Base-by-base conservation (phyloP, 1,140 invertebrate genomes). In the Sarcophaga bullata region DNA sequence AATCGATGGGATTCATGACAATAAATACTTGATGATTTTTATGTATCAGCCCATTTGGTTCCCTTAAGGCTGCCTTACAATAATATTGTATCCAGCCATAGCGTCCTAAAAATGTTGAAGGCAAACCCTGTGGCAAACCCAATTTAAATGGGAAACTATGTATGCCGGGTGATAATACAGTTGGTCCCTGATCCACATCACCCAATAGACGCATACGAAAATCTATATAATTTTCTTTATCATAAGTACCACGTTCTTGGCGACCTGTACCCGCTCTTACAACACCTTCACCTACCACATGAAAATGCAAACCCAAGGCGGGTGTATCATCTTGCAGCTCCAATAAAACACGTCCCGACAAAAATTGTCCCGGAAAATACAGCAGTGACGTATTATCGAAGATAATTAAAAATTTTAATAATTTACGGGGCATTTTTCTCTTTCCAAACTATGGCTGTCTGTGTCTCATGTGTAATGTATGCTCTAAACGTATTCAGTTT, bases 11-110 rank as follows among this genome's bases (percentile, higher is more conserved):
- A 90, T 97, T 98, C 96, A 98, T 98, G 0, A 98, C 96, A 85
- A 98, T 97, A 90, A 98, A 98, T 9, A 98, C 97, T 92, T 98
- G 97, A 90, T 98, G 97, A 89, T 98, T 98, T 91, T 98, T 98
- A 88, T 98, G 97, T 6, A 96, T 96, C 11, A 98, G 91, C 3
- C 97, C 97, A 85, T 96, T 96, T 3, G 96, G 95, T 89, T 98
- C 97, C 78, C 96, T 92, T 0, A 98, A 91, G 2, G 97, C 97
- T 8, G 97, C 96, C 90, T 97, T 97, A 87, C 97, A 98, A 87
- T 94, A 98, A 90, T 98, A 98, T 90, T 98, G 97, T 3, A 98
- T 97, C 97, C 97, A 98, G 50, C 97, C 97, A 87, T 98, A 96
- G 86, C 97, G 97, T 3, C 97, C 97, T 0, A 98, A 91, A 89